Evolutionary conservation across 2,113 vertebrate species (phyloP).

Genomic region (Acanthochromis polyacanthus): DNA sequence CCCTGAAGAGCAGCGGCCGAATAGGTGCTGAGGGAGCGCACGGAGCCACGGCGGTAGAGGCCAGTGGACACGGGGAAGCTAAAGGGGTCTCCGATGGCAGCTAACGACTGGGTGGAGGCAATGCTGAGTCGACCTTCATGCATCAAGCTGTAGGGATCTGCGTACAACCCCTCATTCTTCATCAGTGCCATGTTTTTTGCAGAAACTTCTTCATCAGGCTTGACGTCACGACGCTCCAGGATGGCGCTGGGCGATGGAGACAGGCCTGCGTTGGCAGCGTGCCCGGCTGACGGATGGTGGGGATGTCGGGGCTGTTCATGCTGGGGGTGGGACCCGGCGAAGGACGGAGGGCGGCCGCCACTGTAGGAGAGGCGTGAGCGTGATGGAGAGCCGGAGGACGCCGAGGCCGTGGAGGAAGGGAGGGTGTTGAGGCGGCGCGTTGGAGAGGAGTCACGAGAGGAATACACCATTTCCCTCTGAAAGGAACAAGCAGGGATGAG

Average conservation of each 20-base stretch:
- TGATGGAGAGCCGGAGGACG: conserved; percentile 90
- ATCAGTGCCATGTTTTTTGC: conserved; percentile 94
- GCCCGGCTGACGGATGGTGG: conserved; percentile 85
- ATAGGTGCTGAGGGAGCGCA: conserved; percentile 96
- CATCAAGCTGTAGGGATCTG: conserved; percentile 94
- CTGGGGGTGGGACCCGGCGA: conserved; percentile 87
- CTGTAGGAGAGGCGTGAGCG: conserved; percentile 96
- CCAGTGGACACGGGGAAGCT: conserved; percentile 90
- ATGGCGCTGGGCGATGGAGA: conserved; percentile 97
- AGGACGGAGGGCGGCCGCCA: conserved; percentile 92
- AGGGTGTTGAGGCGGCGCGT: conserved; percentile 95
- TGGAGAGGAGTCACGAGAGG: conserved; percentile 95
- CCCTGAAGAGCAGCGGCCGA: conserved; percentile 94
- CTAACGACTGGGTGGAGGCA: conserved; percentile 93
- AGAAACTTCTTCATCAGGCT: conserved; percentile 95
- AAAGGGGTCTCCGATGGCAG: conserved; percentile 92
- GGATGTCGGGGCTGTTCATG: conserved; percentile 82
- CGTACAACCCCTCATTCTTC: conserved; percentile 95
- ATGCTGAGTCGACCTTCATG: conserved; percentile 97
- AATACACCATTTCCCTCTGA: conserved; percentile 97
- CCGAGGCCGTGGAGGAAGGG: conserved; percentile 83
- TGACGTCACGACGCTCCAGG: conserved; percentile 96
- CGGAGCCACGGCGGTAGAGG: conserved; percentile 94
- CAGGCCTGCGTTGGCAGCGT: conserved; percentile 85
- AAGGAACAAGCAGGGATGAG: conserved; percentile 42